A percentile compares a stretch with the other conserved stretches of the same genome.
phyloP scores from a whole-genome alignment of 2,888 invertebrate species.

The Apodemia duryi region DNA sequence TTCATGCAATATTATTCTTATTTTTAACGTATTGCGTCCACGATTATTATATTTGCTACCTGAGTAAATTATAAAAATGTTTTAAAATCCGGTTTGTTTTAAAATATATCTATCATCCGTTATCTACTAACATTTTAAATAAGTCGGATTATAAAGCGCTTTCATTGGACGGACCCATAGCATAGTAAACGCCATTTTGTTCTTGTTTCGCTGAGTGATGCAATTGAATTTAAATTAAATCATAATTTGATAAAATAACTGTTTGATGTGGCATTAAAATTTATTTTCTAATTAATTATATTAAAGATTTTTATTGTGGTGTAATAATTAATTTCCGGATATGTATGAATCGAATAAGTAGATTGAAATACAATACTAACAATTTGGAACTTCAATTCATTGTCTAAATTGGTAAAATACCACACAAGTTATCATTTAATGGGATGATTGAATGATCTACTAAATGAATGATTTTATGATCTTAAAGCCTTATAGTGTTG shows the following conservation, averaged over 20 bases:
- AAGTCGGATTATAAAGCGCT: constrained; percentile 68
- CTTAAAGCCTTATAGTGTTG: neutral
- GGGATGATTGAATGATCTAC: neutral
- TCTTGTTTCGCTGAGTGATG: constrained; percentile 62
- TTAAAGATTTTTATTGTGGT: neutral
- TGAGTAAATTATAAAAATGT: neutral
- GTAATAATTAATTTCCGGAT: neutral
- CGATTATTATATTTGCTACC: neutral
- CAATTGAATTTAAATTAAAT: constrained; percentile 43
- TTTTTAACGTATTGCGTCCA: neutral
- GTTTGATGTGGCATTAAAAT: neutral
- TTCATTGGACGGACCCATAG: constrained; percentile 44
- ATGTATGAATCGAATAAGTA: neutral
- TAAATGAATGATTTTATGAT: neutral
- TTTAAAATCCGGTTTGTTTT: neutral
- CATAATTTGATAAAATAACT: constrained; percentile 35
- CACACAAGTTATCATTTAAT: neutral
- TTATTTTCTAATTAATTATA: neutral
- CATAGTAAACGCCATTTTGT: constrained; percentile 73
- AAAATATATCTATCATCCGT: neutral
- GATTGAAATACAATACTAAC: constrained; percentile 1
- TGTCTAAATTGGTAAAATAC: neutral
- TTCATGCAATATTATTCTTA: neutral
- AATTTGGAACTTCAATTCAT: neutral
- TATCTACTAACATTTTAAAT: constrained; percentile 32